Percentiles rank a stretch among this genome's conserved stretches.
Conservation (phyloP, 2,113 vertebrate genomes). For the Callospermophilus lateralis region DNA sequence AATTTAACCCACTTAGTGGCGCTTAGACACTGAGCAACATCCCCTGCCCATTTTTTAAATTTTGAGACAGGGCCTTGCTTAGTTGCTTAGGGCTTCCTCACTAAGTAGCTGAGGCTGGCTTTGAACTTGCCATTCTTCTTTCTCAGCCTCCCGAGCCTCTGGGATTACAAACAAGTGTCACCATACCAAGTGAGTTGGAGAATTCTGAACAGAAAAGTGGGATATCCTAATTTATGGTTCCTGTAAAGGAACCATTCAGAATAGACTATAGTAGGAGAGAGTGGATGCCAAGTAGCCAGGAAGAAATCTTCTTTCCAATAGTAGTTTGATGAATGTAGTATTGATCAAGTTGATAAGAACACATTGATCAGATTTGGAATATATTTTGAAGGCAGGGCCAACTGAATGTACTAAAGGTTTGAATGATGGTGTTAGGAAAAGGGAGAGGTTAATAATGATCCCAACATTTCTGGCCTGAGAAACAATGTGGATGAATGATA, state of each 20-base stretch:
- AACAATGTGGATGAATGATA: neutral
- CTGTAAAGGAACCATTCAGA: neutral
- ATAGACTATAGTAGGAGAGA: neutral
- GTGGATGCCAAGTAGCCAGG: neutral
- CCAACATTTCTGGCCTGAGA: neutral
- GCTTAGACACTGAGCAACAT: too few relatives aligned
- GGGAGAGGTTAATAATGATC: neutral
- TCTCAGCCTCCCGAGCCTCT: too few relatives aligned
- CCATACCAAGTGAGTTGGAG: neutral
- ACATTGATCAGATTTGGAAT: neutral
- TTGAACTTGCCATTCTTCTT: too few relatives aligned
- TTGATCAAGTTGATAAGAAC: neutral
- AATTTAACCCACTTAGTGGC: too few relatives aligned
- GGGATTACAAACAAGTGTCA: too few relatives aligned
- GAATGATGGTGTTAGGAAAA: slow-evolving; percentile 19
- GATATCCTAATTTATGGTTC: neutral
- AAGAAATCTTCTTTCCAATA: neutral
- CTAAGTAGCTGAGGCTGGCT: too few relatives aligned
- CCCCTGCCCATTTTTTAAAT: too few relatives aligned
- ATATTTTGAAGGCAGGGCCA: neutral
- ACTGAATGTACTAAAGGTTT: neutral
- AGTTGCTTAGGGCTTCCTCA: too few relatives aligned
- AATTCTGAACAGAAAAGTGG: neutral
- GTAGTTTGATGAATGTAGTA: neutral
- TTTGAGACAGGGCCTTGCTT: too few relatives aligned